A percentile compares a stretch with the other conserved stretches of the same genome.
phyloP scores from a whole-genome alignment of 2,797 vertebrate genomes.

The Girardinus metallicus region DNA sequence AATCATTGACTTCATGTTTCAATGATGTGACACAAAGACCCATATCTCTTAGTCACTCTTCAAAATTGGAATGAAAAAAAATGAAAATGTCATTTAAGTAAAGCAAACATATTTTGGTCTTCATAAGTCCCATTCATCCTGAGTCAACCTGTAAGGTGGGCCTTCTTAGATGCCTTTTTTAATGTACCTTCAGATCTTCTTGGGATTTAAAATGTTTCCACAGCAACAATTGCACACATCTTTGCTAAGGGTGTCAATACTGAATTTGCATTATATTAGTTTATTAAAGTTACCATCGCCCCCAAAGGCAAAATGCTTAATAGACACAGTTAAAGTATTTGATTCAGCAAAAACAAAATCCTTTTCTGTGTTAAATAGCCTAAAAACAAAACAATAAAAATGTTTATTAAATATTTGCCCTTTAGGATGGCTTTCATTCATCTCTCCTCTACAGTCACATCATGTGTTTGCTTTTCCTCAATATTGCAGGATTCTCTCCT shows the following conservation, averaged over 20 bases:
- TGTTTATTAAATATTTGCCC: not conserved
- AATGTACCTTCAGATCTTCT: not conserved
- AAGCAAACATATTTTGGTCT: not conserved
- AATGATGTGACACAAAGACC: not conserved
- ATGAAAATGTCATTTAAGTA: not conserved
- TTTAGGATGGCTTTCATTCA: not conserved
- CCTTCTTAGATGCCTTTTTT: not conserved
- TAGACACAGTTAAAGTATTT: not conserved
- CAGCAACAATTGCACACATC: not conserved
- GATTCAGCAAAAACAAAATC: not conserved
- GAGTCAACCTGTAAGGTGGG: not conserved
- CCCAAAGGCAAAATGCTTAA: not conserved
- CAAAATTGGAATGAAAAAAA: not conserved
- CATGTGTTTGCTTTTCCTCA: conserved; percentile 31
- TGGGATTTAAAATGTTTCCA: not conserved
- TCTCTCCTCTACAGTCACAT: conserved; percentile 20
- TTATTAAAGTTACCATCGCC: not conserved
- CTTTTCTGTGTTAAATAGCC: not conserved
- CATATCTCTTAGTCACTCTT: not conserved
- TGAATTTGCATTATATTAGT: not conserved
- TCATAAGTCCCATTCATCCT: not conserved
- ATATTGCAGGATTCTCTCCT: conserved; percentile 49
- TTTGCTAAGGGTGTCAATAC: not conserved
- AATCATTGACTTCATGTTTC: not conserved
- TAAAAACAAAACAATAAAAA: not conserved